A percentile compares a stretch with the other conserved stretches of the same genome.
These are phyloP conservation scores for Acanthaster planci DNA, from an alignment of 35 echinoderm and acorn worm species.

Conservation along the genomic window DNA sequence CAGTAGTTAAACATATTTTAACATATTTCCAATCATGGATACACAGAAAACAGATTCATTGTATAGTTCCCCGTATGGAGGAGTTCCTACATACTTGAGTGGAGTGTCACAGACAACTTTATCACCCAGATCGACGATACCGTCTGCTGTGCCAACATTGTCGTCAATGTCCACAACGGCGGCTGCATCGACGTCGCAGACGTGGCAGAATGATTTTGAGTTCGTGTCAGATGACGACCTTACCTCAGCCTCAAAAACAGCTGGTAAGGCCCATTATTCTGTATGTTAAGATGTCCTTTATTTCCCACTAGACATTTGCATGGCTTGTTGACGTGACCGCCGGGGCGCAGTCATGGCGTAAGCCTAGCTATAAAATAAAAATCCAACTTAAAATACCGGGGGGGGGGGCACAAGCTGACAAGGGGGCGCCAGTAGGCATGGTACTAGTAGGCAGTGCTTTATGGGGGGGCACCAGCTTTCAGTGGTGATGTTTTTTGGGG, in stretches of 20 bases:
- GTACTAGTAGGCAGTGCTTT: too few relatives aligned
- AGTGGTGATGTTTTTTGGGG: too few relatives aligned
- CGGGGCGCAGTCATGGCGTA: neutral
- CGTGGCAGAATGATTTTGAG: slow-evolving; percentile 40
- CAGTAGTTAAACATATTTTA: neutral
- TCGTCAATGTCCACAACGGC: neutral
- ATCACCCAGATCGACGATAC: neutral
- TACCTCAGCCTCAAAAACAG: neutral
- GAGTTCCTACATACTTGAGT: neutral
- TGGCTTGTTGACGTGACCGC: neutral
- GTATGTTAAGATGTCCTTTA: neutral
- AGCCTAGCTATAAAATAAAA: neutral
- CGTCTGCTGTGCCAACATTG: neutral
- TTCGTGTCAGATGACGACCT: slow-evolving; percentile 20
- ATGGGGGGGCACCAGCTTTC: too few relatives aligned
- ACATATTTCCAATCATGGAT: neutral
- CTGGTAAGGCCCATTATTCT: neutral
- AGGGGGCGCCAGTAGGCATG: too few relatives aligned
- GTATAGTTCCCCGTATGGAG: neutral
- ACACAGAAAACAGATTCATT: neutral
- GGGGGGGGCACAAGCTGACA: too few relatives aligned
- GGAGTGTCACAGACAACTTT: neutral
- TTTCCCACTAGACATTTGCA: neutral
- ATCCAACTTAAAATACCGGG: neutral
- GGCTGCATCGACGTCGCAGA: neutral